phyloP scores from a whole-genome alignment of 2,113 vertebrate genomes.

The Prolemur simus region DNA sequence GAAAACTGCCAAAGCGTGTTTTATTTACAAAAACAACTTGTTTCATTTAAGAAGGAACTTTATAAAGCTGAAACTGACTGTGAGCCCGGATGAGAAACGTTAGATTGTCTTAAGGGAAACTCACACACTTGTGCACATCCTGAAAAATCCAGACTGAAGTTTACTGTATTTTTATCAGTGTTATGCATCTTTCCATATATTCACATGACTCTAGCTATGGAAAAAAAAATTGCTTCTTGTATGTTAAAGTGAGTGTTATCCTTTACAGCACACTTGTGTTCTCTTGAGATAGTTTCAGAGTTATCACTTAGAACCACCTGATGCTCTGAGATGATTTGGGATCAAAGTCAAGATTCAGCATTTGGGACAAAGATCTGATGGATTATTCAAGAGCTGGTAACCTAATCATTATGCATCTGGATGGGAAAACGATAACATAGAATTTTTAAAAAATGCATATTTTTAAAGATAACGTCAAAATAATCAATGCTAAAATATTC shows the following conservation, averaged over 20 bases:
- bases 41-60: slow-evolving; percentile 55
- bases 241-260: background rate
- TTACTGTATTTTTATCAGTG: background rate
- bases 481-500: background rate
- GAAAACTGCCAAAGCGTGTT: background rate
- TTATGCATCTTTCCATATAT: background rate
- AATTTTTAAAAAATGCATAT: background rate
- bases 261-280: background rate
- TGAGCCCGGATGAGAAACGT: background rate
- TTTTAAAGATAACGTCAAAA: background rate
- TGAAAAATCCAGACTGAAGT: background rate
- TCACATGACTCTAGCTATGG: background rate
- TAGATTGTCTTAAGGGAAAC: background rate
- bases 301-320: background rate
- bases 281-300: background rate
- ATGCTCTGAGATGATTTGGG: background rate
- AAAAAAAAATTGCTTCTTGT: background rate
- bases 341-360: background rate
- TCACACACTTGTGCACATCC: background rate
- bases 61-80: background rate
- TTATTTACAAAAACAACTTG: slow-evolving; percentile 52
- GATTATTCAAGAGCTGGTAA: background rate
- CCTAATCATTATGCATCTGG: background rate
- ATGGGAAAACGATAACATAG: background rate
- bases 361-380: background rate